Conservation (phyloP, 2,797 vertebrate species). For the Poecilia picta region DNA sequence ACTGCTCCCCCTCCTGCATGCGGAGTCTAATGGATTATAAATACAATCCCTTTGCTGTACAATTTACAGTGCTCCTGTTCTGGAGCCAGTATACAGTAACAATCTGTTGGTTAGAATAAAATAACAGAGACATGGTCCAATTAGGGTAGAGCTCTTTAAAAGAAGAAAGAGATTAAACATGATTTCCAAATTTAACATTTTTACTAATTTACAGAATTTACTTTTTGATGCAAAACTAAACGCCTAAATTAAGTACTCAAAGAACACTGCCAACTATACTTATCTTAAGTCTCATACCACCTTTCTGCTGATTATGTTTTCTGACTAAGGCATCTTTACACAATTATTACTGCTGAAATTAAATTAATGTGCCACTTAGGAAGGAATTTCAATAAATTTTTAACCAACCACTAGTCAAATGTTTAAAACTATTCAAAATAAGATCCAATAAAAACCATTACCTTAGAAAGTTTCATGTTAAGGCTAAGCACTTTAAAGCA, state of each 20-base stretch:
- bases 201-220: not conserved
- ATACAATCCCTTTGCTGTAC: conserved; percentile 61
- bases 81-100: conserved; percentile 51
- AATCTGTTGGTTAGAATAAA: conserved; percentile 57
- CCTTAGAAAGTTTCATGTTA: not conserved
- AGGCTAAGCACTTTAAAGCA: not conserved
- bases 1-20: conserved; percentile 62
- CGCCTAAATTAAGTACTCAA: not conserved
- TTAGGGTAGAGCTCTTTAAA: conserved; percentile 7
- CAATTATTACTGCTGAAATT: not conserved
- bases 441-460: not conserved
- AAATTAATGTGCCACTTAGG: not conserved
- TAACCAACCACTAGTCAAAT: not conserved
- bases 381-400: not conserved
- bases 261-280: not conserved
- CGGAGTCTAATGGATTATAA: conserved; percentile 62
- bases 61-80: conserved; percentile 68
- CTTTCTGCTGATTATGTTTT: not conserved
- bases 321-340: not conserved
- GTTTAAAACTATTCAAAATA: not conserved
- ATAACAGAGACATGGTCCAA: conserved; percentile 15
- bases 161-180: not conserved
- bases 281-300: not conserved
- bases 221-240: not conserved
- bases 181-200: not conserved